Base-by-base conservation (phyloP, 2,888 invertebrate genomes). In the Strigamia maritima region DNA sequence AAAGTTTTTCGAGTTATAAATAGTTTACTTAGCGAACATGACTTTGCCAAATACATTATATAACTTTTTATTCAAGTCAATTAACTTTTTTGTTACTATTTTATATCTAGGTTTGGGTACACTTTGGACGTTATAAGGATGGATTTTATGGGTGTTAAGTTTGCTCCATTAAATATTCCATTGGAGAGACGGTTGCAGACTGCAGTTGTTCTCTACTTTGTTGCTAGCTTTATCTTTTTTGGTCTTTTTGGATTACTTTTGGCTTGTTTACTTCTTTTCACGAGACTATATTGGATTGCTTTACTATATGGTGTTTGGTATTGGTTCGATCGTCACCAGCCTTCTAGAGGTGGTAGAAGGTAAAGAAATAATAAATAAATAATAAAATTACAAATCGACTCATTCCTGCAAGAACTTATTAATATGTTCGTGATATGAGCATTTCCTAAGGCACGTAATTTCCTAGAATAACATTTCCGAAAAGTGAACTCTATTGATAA, bases 141-240 rank as follows among this genome's bases (percentile, higher is more conserved):
- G 35, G 35, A 35, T 35, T 35, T 35, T 8, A 35, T 35, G 35
- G 60, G 75, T 7, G 49, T 49, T 31, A 24, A n/a, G 19, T 80
- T 76, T 10, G 49, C 16, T 40, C 31, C 26, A 19, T 35, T 28
- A 2, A 2, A 16, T 28, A 65, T 74, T 77, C 38, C 31, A 38
- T 80, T 26, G 19, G 26, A 90, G 19, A 89, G 97, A 16, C 90
- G 97, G 3, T 87, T 96, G 14, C 94, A 97, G 86, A 97, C 95
- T 4, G 84, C 95, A 12, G 91, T 92, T 0, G 94, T 93, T 0
- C 83, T 87, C 40, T 87, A 89, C 75, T 95, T 93, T 19, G 54
- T 14, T 10, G 10, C 35, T 35, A 35, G 35, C 35, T 90, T 90
- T 94, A 81, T 86, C 90, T 79, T 87, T 90, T 35, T 89, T 94